Conservation (phyloP, 1,140 invertebrate genomes). For the Hyphantria cunea region DNA sequence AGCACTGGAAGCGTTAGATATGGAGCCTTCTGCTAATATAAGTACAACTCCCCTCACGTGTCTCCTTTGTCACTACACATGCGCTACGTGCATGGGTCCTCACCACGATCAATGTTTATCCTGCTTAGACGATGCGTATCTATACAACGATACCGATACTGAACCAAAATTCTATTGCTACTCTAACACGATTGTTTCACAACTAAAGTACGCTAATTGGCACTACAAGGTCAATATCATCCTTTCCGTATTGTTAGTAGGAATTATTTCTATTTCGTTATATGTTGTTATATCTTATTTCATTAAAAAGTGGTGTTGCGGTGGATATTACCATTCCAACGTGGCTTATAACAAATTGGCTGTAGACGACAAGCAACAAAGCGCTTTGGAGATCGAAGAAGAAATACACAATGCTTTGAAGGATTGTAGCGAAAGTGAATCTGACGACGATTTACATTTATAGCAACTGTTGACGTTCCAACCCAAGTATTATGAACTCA, state of each 20-base stretch:
- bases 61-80: conserved; percentile 71
- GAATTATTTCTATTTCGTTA: conserved; percentile 44
- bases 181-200: conserved; percentile 59
- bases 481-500: conserved; percentile 58
- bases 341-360: conserved; percentile 69
- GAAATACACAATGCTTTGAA: conserved; percentile 71
- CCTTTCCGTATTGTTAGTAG: conserved; percentile 49
- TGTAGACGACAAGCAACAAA: conserved; percentile 67
- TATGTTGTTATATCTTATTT: conserved; percentile 54
- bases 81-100: conserved; percentile 65
- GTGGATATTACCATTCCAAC: conserved; percentile 59
- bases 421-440: conserved; percentile 66
- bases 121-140: conserved; percentile 65
- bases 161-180: conserved; percentile 67
- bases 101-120: conserved; percentile 64
- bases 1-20: conserved; percentile 62
- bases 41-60: conserved; percentile 58
- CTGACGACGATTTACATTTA: conserved; percentile 69
- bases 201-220: conserved; percentile 62
- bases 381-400: conserved; percentile 68
- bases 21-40: conserved; percentile 51
- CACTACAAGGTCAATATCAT: conserved; percentile 60
- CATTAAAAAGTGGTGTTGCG: conserved; percentile 50
- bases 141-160: conserved; percentile 57
- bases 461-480: conserved; percentile 57